These are phyloP conservation scores for Drosophila seguyi DNA, from an alignment of 1,140 invertebrate genomes.

Conservation along the genomic window DNA sequence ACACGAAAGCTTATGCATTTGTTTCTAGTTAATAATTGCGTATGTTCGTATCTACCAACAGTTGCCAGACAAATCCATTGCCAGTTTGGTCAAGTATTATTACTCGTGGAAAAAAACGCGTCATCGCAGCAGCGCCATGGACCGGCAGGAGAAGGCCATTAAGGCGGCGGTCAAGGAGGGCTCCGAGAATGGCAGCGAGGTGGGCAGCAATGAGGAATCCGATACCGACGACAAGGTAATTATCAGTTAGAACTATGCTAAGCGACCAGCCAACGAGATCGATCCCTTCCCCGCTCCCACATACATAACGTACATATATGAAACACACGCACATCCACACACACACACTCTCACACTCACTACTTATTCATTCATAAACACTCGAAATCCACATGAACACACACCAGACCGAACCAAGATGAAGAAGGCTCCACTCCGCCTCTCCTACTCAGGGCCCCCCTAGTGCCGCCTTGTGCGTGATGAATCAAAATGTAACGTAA, in stretches of 20 bases:
- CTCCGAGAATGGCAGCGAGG: conserved; percentile 91
- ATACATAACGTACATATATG: conserved; percentile 7
- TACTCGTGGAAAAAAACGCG: conserved; percentile 99
- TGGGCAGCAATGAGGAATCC: conserved; percentile 93
- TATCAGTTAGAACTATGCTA: conserved; percentile 67
- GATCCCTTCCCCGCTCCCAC: conserved; percentile 26
- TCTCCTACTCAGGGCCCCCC: conserved; percentile 24
- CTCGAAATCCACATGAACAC: conserved; percentile 7
- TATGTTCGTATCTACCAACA: conserved; percentile 76
- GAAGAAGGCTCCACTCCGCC: conserved; percentile 16
- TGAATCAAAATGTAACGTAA: conserved; percentile 4
- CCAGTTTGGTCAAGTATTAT: conserved; percentile 98
- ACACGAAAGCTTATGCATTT: neutral
- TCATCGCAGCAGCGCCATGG: conserved; percentile 96
- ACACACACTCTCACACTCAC: neutral
- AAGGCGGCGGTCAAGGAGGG: conserved; percentile 87
- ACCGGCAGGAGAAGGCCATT: conserved; percentile 88
- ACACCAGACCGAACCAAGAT: conserved; percentile 15
- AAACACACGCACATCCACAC: conserved; percentile 8
- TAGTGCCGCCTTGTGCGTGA: neutral
- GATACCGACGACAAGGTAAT: conserved; percentile 96
- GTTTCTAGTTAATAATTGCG: conserved; percentile 45
- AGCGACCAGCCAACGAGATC: conserved; percentile 31
- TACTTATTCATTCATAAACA: conserved; percentile 16
- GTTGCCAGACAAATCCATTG: conserved; percentile 98